Evolutionary conservation across 2,888 invertebrate genomes (phyloP), one percentile per base, ranked within the genome.

Genomic region (Patella caerulea): DNA sequence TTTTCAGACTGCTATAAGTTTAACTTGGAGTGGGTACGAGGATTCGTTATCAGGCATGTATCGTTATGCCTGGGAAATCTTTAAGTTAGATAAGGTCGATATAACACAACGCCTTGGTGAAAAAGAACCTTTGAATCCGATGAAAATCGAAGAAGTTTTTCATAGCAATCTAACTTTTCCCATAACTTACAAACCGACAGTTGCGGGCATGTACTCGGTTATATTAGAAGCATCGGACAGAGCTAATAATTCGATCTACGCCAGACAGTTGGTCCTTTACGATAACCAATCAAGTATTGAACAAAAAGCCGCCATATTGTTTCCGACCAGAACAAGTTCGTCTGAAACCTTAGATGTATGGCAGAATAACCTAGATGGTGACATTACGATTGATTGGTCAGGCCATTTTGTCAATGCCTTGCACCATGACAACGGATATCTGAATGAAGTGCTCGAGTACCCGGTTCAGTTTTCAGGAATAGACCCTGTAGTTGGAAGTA

Each of bases 351-450:
- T 19, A 3, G 65, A 65, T 17, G 71, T 55, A 17, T 71, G 24
- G 70, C 53, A 19, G 4, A 52, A 7, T 29, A 75, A n/a, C 45
- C 53, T 71, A 29, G 52, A 65, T 19, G 19, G 12, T 24, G 65
- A 29, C 4, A 73, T 86, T 15, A 70, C 11, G 0, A 77, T 86
- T 11, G 70, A 69, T 2, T 86, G 85, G 86, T 52, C 54, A n/a
- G 74, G 75, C 2, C 80, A 82, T 54, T 85, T 86, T 72, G 53
- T 73, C 12, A 86, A 86, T 74, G 45, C 77, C 52, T n/a, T 83
- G 7, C 84, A 84, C 45, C 78, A 79, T 15, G 78, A 83, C 7
- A 78, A 77, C 7, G 65, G 78, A 1, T 74, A 83, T 29, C 75
- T 85, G 17, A 82, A 82, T 29, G 54, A 59, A 34, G 80, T 86